A percentile compares a stretch with the other conserved stretches of the same genome.
Conservation (phyloP, 2,113 vertebrate genomes). For the Penelope pileata region DNA sequence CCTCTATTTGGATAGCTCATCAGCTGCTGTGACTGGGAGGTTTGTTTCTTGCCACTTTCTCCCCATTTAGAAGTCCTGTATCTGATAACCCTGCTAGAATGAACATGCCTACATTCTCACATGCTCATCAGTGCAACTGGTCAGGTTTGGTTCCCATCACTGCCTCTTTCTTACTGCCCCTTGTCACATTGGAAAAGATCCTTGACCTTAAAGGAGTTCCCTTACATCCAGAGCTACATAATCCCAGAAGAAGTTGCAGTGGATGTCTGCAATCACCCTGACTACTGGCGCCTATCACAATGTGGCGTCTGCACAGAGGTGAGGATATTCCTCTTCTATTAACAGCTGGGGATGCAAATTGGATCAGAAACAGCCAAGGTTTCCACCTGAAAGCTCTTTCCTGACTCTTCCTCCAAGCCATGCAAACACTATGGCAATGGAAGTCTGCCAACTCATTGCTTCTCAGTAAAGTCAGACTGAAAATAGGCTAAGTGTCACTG, state of each 20-base stretch:
- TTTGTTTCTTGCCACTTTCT: too few species aligned
- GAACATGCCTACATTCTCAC: too few species aligned
- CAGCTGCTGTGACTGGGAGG: too few species aligned
- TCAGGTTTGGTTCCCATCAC: neutral
- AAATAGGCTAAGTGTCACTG: neutral
- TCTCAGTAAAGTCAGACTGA: neutral
- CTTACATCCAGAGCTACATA: neutral
- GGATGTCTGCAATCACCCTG: neutral
- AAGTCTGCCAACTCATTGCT: neutral
- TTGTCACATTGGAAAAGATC: neutral
- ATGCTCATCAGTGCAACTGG: neutral
- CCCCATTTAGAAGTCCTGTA: too few species aligned
- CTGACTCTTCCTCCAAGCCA: neutral
- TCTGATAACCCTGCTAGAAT: too few species aligned
- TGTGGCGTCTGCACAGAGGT: neutral
- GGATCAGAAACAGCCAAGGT: neutral
- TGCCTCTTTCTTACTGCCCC: neutral
- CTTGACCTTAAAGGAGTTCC: neutral
- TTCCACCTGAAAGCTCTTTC: neutral
- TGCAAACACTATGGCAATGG: neutral
- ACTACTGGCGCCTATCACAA: neutral
- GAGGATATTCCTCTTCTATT: neutral
- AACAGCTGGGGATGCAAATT: neutral
- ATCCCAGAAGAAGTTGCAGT: neutral
- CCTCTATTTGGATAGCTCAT: too few species aligned